phyloP scores from a whole-genome alignment of 2,888 invertebrate genomes.

The Caenorhabditis afra region DNA sequence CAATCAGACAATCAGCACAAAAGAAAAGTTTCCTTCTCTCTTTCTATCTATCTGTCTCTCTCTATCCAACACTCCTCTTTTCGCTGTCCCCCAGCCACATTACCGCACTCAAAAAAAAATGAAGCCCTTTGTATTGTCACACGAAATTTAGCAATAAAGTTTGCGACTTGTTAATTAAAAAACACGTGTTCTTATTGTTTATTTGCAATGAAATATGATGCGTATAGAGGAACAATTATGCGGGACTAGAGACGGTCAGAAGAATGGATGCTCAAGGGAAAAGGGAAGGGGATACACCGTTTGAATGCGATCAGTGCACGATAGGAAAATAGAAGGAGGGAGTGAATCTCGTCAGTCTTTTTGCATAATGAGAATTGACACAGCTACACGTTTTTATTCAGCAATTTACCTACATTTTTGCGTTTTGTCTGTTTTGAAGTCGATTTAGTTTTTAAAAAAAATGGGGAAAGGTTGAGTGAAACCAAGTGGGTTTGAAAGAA shows the following conservation, averaged over 20 bases:
- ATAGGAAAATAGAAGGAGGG: not conserved
- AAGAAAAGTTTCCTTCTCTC: constrained; percentile 11
- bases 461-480: not conserved
- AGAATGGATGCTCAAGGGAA: not conserved
- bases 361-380: not conserved
- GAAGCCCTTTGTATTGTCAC: constrained; percentile 52
- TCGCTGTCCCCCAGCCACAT: not conserved
- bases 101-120: constrained; percentile 21
- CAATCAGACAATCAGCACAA: constrained; percentile 24
- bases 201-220: constrained; percentile 4
- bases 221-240: constrained; percentile 29
- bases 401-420: constrained; percentile 28
- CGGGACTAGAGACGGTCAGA: constrained; percentile 5
- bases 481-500: not conserved
- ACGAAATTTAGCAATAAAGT: constrained; percentile 60
- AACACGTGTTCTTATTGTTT: not conserved
- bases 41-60: constrained; percentile 7
- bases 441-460: constrained; percentile 7
- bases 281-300: constrained; percentile 41
- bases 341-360: constrained; percentile 48
- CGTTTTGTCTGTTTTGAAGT: constrained; percentile 2
- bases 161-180: constrained; percentile 54
- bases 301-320: constrained; percentile 37
- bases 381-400: constrained; percentile 39
- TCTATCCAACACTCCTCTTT: not conserved